These are phyloP conservation scores for Coenonympha arcania DNA, from an alignment of 2,888 invertebrate species.

Conservation along the genomic window DNA sequence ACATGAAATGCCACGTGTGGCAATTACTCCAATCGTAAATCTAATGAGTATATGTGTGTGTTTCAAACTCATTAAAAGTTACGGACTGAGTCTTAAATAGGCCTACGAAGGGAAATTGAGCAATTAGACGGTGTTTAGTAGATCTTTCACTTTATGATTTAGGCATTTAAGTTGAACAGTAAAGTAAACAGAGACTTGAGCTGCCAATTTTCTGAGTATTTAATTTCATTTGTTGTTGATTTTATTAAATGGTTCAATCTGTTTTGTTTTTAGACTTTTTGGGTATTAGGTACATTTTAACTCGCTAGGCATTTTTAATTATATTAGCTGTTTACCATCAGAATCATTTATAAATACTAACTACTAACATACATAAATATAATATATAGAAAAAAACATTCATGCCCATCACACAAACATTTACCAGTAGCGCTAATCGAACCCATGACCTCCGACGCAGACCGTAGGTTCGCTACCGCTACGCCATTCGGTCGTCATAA, in stretches of 20 bases:
- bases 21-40: conserved; percentile 17
- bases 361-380: no score
- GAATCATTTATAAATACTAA: no score
- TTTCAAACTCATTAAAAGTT: conserved; percentile 6
- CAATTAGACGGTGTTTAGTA: not conserved
- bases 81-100: conserved; percentile 1
- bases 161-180: not conserved
- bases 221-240: not conserved
- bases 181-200: not conserved
- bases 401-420: no score
- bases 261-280: not conserved
- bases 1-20: conserved; percentile 12
- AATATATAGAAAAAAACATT: no score
- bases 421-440: no score
- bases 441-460: no score
- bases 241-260: not conserved
- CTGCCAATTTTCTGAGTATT: not conserved
- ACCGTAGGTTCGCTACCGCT: no score
- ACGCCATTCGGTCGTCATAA: no score
- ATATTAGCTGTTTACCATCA: no score
- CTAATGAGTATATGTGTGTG: conserved; percentile 1
- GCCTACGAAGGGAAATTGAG: not conserved
- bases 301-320: no score
- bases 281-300: no score
- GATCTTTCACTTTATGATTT: conserved; percentile 1